Evolutionary conservation across 2,113 vertebrate genomes (phyloP).

Genomic region (human (Homo sapiens)): GRCh38 chr11:27540001-27540500

Average conservation of each 20-base stretch:
- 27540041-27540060: too few species aligned
- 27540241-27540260: neutral
- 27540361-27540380: neutral
- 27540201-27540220: neutral
- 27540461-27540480: neutral
- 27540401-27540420: constrained; percentile 6
- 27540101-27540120: too few species aligned
- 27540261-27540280: neutral
- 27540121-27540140: too few species aligned
- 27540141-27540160: too few species aligned
- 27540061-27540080: too few species aligned
- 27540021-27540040: too few species aligned
- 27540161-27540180: too few species aligned
- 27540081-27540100: too few species aligned
- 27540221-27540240: neutral
- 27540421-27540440: neutral
- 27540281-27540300: neutral
- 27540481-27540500: constrained; percentile 3
- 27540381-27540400: neutral
- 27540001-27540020: too few species aligned
- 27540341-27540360: neutral
- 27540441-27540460: neutral
- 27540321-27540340: neutral
- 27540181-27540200: too few species aligned
- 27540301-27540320: neutral